Percentiles rank a stretch among this genome's conserved stretches.
These are phyloP conservation scores for Callaeas wilsoni DNA, from an alignment of 2,113 vertebrate genomes.

Conservation along the genomic window DNA sequence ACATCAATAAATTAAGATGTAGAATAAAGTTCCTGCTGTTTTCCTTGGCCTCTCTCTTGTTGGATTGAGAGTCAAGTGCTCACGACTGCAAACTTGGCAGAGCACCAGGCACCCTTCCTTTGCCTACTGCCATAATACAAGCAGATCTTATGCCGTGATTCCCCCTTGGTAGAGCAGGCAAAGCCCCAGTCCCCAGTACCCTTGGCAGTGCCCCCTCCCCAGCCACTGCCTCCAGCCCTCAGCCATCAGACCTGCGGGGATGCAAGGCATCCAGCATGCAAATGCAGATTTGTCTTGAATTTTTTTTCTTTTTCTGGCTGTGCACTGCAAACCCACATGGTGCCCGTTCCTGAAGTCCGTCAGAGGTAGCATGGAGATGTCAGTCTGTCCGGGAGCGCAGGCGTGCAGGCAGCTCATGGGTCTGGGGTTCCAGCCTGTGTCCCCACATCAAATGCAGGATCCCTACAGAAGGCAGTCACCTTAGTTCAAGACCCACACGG, in stretches of 20 bases:
- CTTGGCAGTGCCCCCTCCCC: background rate
- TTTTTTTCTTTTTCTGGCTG: background rate
- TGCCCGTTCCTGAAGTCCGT: background rate
- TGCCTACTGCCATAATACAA: background rate
- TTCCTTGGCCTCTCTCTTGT: background rate
- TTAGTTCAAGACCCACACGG: background rate
- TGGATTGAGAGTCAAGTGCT: constrained; percentile 43
- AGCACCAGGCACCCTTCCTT: constrained; percentile 5
- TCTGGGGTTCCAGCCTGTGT: background rate
- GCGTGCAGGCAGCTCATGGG: background rate
- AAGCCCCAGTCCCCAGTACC: background rate
- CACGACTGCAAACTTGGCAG: background rate
- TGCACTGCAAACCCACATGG: background rate
- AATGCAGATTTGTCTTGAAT: background rate
- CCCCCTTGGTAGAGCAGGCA: background rate
- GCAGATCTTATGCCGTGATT: background rate
- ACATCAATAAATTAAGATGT: constrained; percentile 56
- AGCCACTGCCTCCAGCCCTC: background rate
- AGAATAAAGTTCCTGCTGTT: constrained; percentile 36
- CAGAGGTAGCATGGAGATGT: accelerated
- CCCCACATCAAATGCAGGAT: background rate
- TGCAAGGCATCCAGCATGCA: background rate
- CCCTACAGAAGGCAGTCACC: background rate
- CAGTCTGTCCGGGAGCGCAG: accelerated
- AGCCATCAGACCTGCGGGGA: accelerated